Evolutionary conservation across 1,140 invertebrate species (phyloP).

Genomic region (Oreohelix idahoensis): DNA sequence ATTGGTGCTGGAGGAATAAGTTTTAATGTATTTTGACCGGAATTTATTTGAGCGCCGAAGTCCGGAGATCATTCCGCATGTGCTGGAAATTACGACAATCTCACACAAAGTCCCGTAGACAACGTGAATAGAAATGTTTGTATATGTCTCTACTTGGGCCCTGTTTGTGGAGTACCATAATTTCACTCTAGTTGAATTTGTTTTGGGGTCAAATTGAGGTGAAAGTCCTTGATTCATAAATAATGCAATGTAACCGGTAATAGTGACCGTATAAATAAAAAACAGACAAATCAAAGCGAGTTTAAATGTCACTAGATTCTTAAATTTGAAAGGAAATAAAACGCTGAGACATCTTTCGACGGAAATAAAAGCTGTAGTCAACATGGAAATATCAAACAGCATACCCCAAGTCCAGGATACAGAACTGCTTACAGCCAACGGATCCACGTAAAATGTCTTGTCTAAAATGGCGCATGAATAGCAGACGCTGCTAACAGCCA

Average conservation of each 20-base stretch:
- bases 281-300: neutral
- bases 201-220: neutral
- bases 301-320: neutral
- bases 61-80: neutral
- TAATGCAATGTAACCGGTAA: neutral
- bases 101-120: neutral
- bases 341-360: slow-evolving; percentile 1
- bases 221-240: neutral
- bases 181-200: neutral
- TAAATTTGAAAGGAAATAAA: slow-evolving; percentile 3
- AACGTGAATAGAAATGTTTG: neutral
- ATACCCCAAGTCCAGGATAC: neutral
- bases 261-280: neutral
- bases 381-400: neutral
- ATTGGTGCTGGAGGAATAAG: neutral
- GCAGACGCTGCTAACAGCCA: neutral
- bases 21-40: neutral
- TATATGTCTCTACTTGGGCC: neutral
- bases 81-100: neutral
- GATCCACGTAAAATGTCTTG: no score
- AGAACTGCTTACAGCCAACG: neutral
- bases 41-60: neutral
- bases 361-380: neutral
- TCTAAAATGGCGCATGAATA: neutral
- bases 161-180: neutral